Evolutionary conservation across 2,797 vertebrate species (phyloP).

Genomic region (Syngnathus rostellatus): DNA sequence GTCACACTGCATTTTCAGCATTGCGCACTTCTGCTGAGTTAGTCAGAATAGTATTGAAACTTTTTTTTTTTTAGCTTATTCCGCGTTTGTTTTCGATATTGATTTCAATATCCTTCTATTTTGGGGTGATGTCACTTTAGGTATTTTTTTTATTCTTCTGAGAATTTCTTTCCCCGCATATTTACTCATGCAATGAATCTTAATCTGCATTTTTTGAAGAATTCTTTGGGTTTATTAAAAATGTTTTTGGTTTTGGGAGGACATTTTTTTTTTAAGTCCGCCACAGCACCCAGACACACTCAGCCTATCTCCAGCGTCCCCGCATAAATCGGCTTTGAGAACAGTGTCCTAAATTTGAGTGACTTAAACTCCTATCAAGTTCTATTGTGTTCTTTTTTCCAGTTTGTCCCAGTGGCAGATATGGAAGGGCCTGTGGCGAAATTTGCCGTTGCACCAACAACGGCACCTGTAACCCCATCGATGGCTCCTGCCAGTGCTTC

Average conservation of each 20-base stretch:
- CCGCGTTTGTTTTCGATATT: neutral
- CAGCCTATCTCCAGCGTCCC: too few species aligned
- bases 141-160: neutral
- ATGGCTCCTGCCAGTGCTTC: conserved; percentile 93
- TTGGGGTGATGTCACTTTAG: neutral
- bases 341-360: too few species aligned
- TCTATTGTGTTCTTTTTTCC: conserved; percentile 17
- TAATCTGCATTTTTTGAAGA: too few species aligned
- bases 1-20: neutral
- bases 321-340: too few species aligned
- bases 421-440: conserved; percentile 80
- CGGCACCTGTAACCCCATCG: conserved; percentile 91
- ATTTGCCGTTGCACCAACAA: conserved; percentile 91
- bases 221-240: too few species aligned
- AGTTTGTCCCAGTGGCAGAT: conserved; percentile 89
- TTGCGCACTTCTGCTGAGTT: neutral
- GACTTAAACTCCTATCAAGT: neutral
- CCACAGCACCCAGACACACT: too few species aligned
- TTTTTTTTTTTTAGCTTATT: neutral
- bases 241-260: too few species aligned
- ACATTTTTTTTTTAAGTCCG: too few species aligned
- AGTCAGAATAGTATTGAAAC: neutral
- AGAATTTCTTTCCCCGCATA: too few species aligned
- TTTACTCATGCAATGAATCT: too few species aligned
- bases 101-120: neutral